Evolutionary conservation across 2,113 vertebrate genomes (phyloP).

Genomic region (Donacobius atricapilla): DNA sequence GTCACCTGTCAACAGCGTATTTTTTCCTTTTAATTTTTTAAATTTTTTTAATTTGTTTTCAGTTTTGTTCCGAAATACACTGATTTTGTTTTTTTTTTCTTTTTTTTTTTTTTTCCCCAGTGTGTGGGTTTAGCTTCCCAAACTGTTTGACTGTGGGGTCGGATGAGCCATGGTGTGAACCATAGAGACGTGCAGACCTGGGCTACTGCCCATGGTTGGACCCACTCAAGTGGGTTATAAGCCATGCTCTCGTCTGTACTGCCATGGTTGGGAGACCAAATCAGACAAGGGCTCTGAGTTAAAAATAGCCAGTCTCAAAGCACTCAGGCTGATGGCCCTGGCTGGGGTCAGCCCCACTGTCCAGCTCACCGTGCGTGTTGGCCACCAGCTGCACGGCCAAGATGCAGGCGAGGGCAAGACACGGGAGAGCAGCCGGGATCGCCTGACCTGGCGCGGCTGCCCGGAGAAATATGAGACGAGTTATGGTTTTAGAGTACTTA

Average conservation of each 20-base stretch:
- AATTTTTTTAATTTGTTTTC: neutral
- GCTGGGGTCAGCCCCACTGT: neutral
- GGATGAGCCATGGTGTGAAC: neutral
- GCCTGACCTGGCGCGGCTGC: neutral
- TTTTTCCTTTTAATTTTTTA: neutral
- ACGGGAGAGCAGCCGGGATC: neutral
- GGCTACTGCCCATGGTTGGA: neutral
- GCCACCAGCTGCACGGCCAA: neutral
- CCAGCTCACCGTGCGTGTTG: neutral
- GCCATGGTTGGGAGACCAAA: neutral
- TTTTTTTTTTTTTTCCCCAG: neutral
- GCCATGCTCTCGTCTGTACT: neutral
- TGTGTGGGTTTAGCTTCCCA: neutral
- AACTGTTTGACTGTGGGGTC: neutral
- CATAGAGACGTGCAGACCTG: neutral
- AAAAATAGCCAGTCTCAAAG: neutral
- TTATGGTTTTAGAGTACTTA: slow-evolving; percentile 51
- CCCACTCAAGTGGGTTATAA: neutral
- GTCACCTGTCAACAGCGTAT: neutral
- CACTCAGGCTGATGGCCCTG: neutral
- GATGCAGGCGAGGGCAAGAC: neutral
- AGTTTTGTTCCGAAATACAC: neutral
- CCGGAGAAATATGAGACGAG: slow-evolving; percentile 6
- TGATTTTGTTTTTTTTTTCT: neutral
- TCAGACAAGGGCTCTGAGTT: neutral